Evolutionary conservation across 1,140 invertebrate species (phyloP), one percentile per base, ranked within the genome.

Genomic region (Campoletis sonorensis): DNA sequence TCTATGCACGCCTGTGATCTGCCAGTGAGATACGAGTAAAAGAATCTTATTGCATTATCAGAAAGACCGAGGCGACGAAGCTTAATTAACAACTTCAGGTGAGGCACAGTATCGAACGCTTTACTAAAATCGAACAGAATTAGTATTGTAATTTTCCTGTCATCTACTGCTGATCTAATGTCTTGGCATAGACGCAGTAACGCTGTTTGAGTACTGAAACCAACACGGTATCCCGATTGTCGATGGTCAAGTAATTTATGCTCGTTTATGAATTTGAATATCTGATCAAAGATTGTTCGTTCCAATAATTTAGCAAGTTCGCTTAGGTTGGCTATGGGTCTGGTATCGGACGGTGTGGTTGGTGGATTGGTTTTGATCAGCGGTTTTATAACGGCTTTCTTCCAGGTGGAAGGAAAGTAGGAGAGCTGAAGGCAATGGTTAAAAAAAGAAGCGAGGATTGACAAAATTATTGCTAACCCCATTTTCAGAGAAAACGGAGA

Each of bases 71-170:
- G n/a, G 4, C 75, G 81, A 10, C 30, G 7, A 0, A 81, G 26
- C 11, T 45, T 45, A 11, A 11, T 13, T 0, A 81, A 54, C 8
- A 68, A 13, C 13, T 45, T 49, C 23, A 64, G 68, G 26, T 82
- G 77, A 58, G 85, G 80, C 7, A 85, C 84, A 2, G 83, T 54
- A 67, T 85, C 83, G 21, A 86, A 86, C 0, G 82, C 86, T 45
- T 87, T 86, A 4, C 76, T 73, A 18, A 85, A 81, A 71, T 86
- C 84, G 8, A 86, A 80, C 1, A 86, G 78, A 16, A 83, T 67
- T 0, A 85, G 37, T 21, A 86, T 70, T 0, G 83, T 84, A 3
- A 82, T 30, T 27, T n/a, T 71, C 1, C 67, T 4, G 4, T 76
- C 0, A 64, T 85, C 82, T 13, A 78, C 77, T 7, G 26, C 61